These are phyloP conservation scores for Aphodius granarius DNA, from an alignment of 2,888 invertebrate species.

Conservation along the genomic window DNA sequence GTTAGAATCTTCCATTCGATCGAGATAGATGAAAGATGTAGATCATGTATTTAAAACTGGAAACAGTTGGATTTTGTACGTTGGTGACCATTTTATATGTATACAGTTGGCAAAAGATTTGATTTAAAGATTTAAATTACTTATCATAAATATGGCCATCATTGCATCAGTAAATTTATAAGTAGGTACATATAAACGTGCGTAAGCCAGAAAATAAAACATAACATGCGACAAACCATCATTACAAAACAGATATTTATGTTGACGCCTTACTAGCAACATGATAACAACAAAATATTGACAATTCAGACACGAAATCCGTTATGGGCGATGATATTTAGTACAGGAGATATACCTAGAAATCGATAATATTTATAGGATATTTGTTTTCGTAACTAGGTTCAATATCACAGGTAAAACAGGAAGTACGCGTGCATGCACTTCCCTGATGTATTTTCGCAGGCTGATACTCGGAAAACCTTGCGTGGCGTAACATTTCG, in stretches of 20 bases:
- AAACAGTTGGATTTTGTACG: too few species aligned
- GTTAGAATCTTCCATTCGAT: too few species aligned
- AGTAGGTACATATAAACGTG: too few species aligned
- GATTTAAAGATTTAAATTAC: too few species aligned
- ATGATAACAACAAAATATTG: not conserved
- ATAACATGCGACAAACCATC: too few species aligned
- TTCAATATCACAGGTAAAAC: not conserved
- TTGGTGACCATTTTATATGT: too few species aligned
- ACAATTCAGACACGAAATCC: not conserved
- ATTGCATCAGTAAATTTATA: too few species aligned
- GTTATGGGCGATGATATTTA: not conserved
- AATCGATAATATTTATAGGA: not conserved
- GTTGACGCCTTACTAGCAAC: not conserved
- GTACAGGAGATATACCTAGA: not conserved
- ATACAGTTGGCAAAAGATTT: too few species aligned
- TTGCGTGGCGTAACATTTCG: not conserved
- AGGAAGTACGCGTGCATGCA: not conserved
- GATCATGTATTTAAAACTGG: too few species aligned
- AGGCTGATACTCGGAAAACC: not conserved
- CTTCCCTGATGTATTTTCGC: not conserved
- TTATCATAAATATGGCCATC: too few species aligned
- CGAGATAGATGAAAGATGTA: too few species aligned
- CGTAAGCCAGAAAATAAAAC: too few species aligned
- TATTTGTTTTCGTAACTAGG: not conserved
- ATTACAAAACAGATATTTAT: not conserved